Evolutionary conservation across 64 coral and sea anemone genomes (phyloP).

Genomic region (Porites australiensis): DNA sequence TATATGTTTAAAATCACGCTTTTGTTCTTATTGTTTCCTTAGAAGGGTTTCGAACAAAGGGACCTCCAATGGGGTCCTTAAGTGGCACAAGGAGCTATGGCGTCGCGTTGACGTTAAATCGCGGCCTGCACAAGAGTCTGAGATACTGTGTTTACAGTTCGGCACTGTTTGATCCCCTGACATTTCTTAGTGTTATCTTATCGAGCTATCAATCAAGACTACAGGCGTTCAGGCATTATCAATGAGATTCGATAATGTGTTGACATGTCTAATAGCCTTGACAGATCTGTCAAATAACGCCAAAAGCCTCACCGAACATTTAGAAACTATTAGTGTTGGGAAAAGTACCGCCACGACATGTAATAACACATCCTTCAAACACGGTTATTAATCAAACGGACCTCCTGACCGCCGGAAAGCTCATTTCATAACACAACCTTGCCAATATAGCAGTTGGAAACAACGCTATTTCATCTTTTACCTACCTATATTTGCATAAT

Average conservation of each 20-base stretch:
- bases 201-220: conserved; percentile 96
- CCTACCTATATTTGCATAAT: conserved; percentile 87
- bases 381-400: conserved; percentile 15
- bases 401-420: conserved; percentile 23
- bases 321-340: conserved; percentile 70
- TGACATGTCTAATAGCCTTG: conserved; percentile 97
- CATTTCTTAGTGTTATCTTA: conserved; percentile 93
- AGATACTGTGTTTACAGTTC: conserved; percentile 86
- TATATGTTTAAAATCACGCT: conserved; percentile 60
- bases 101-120: conserved; percentile 28
- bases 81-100: background rate
- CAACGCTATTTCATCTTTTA: background rate
- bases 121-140: conserved; percentile 22
- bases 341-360: conserved; percentile 35
- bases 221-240: conserved; percentile 85
- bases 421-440: conserved; percentile 28
- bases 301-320: conserved; percentile 76
- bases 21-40: conserved; percentile 63
- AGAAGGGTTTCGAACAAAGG: conserved; percentile 35
- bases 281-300: conserved; percentile 98
- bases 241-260: conserved; percentile 96
- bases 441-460: conserved; percentile 47
- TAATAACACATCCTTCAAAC: conserved; percentile 41
- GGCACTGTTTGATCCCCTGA: conserved; percentile 84
- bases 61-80: conserved; percentile 14